phyloP scores from a whole-genome alignment of 1,140 invertebrate species.

The Schlechtendalia chinensis region DNA sequence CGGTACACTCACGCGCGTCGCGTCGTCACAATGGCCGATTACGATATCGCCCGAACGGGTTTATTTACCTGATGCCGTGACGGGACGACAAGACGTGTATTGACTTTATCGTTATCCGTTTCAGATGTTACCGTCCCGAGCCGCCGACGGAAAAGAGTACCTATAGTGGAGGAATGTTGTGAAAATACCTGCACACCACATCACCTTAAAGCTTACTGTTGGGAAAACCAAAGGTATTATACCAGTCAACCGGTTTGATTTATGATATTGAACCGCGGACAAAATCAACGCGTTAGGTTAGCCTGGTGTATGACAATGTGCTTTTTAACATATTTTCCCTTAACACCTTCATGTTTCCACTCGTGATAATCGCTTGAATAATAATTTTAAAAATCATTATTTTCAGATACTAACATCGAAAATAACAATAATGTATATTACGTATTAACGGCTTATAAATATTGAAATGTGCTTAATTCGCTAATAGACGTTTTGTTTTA shows the following conservation, averaged over 20 bases:
- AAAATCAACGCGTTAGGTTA: too few relatives aligned
- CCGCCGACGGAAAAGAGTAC: conserved; percentile 36
- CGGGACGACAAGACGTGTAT: too few relatives aligned
- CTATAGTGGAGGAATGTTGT: conserved; percentile 36
- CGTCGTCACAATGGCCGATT: too few relatives aligned
- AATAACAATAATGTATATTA: too few relatives aligned
- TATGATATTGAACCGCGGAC: not conserved
- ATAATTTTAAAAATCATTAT: too few relatives aligned
- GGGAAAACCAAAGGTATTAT: conserved; percentile 72
- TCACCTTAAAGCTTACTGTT: conserved; percentile 31
- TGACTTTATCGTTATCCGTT: not conserved
- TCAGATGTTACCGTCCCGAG: conserved; percentile 41
- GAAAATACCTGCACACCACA: conserved; percentile 37
- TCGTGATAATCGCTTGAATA: not conserved
- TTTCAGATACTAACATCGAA: too few relatives aligned
- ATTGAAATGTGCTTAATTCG: too few relatives aligned
- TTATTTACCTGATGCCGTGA: too few relatives aligned
- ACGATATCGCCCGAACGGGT: too few relatives aligned
- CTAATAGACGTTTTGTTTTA: too few relatives aligned
- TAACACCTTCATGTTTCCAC: conserved; percentile 7
- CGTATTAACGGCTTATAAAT: too few relatives aligned
- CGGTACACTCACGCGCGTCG: too few relatives aligned
- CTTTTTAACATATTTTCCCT: not conserved
- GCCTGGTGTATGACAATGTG: conserved; percentile 62
- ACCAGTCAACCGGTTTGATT: not conserved